phyloP scores from a whole-genome alignment of 2,113 vertebrate species.

The Nothobranchius furzeri region DNA sequence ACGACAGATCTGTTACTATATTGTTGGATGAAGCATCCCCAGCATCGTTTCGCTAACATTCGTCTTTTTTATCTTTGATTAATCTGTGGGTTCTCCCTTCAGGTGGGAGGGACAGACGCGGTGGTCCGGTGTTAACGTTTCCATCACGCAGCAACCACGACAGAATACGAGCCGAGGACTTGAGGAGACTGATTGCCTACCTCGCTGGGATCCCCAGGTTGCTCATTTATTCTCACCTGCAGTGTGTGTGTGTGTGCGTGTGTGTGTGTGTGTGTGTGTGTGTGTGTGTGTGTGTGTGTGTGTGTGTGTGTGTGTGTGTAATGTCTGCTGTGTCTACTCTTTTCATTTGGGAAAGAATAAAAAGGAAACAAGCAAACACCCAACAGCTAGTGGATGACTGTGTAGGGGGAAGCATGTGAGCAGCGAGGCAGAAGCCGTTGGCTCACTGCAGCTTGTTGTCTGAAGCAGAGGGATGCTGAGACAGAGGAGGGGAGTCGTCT shows the following conservation, averaged over 20 bases:
- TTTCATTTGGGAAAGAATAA: background rate
- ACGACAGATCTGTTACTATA: no score
- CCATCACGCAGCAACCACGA: constrained; percentile 98
- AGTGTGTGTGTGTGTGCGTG: background rate
- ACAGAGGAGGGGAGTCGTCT: constrained; percentile 46
- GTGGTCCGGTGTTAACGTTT: constrained; percentile 96
- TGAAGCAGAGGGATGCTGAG: constrained; percentile 30
- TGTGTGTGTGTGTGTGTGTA: background rate
- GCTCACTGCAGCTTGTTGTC: constrained; percentile 25
- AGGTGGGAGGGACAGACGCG: constrained; percentile 98
- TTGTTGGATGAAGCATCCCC: no score
- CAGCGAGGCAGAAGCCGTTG: constrained; percentile 34
- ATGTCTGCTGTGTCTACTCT: background rate
- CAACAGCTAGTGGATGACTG: constrained; percentile 16
- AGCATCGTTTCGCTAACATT: no score
- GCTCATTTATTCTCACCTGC: constrained; percentile 10
- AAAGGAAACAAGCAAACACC: constrained; percentile 3
- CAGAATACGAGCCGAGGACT: constrained; percentile 98
- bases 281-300: background rate
- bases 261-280: background rate
- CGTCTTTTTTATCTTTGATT: background rate
- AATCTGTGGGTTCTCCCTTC: constrained; percentile 36
- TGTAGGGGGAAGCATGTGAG: constrained; percentile 42
- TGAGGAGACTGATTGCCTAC: constrained; percentile 94
- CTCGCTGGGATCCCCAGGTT: constrained; percentile 97